Evolutionary conservation across 1,140 invertebrate genomes (phyloP).

Genomic region (Cydia strobilella): DNA sequence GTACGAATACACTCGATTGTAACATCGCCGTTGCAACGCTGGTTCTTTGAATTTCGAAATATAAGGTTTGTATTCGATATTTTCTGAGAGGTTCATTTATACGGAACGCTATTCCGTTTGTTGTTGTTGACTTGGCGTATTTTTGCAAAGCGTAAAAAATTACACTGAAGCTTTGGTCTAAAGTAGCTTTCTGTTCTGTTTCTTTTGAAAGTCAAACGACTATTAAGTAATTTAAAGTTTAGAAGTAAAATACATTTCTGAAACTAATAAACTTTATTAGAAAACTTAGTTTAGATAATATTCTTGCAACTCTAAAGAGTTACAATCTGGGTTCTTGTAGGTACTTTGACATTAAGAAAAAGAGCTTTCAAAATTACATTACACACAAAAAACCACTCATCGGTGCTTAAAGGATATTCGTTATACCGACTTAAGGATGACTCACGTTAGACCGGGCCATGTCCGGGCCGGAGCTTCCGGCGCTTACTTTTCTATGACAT

Average conservation of each 20-base stretch:
- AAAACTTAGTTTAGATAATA: background rate
- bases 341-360: background rate
- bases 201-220: background rate
- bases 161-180: background rate
- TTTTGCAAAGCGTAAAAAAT: background rate
- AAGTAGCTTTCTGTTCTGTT: background rate
- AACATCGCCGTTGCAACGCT: conserved; percentile 13
- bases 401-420: no score
- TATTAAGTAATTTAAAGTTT: background rate
- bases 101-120: conserved; percentile 14
- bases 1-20: conserved; percentile 29
- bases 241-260: background rate
- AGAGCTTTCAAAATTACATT: background rate
- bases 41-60: conserved; percentile 29
- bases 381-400: background rate
- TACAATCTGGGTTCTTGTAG: background rate
- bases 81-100: conserved; percentile 21
- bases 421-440: no score
- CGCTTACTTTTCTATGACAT: no score
- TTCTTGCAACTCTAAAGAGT: background rate
- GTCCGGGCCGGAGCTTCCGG: no score
- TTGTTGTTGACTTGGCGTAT: conserved; percentile 17
- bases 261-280: conserved; percentile 3
- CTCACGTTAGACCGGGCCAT: no score
- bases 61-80: conserved; percentile 30